Conservation (phyloP, 2,797 vertebrate genomes). For the Stomatorhinus walkeri region DNA sequence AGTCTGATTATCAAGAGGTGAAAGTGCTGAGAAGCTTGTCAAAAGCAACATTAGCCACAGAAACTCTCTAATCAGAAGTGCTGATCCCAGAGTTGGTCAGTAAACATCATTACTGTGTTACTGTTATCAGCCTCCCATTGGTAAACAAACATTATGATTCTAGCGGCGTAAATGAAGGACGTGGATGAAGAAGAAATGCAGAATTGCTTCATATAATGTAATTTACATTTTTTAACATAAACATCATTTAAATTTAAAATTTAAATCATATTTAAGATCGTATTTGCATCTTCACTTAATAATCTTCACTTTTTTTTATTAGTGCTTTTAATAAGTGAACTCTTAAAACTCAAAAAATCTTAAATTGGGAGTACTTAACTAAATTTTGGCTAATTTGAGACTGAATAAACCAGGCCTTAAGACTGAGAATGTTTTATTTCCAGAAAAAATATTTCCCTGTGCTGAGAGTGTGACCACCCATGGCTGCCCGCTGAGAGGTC, state of each 20-base stretch:
- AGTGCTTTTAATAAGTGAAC: not conserved
- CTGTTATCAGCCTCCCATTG: not conserved
- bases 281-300: not conserved
- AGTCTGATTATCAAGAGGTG: not conserved
- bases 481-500: slow-evolving; percentile 43
- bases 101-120: not conserved
- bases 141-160: not conserved
- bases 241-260: not conserved
- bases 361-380: not conserved
- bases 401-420: not conserved
- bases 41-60: not conserved
- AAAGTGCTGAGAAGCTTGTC: not conserved
- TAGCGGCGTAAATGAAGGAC: not conserved
- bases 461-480: slow-evolving; percentile 61
- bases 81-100: not conserved
- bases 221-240: not conserved
- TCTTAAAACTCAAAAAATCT: too few species aligned
- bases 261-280: not conserved
- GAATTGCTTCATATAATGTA: not conserved
- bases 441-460: slow-evolving; percentile 38
- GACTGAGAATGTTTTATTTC: slow-evolving; percentile 49
- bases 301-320: not conserved
- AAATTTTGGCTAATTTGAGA: not conserved
- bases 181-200: not conserved
- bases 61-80: not conserved